These are phyloP conservation scores for Laticauda colubrina DNA, from an alignment of 2,113 vertebrate species.

Conservation along the genomic window DNA sequence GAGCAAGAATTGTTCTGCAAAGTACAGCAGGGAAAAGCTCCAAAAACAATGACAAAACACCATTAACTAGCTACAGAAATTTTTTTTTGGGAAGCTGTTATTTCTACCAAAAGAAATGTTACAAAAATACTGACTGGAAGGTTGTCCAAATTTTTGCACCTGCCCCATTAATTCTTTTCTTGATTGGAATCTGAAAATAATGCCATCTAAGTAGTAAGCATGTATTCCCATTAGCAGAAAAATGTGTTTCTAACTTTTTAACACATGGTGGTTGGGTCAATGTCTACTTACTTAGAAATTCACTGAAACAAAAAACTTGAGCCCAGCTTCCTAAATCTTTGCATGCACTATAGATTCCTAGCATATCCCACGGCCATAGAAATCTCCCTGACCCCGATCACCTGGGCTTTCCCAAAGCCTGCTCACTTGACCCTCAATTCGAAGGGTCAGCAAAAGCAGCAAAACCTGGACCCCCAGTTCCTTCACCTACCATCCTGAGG, in stretches of 20 bases:
- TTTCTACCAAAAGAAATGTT: neutral
- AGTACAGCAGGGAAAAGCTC: neutral
- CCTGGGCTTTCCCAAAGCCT: neutral
- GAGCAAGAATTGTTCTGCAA: neutral
- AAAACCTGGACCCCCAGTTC: neutral
- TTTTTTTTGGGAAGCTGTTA: neutral
- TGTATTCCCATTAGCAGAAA: neutral
- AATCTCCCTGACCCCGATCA: neutral
- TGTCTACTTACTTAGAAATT: neutral
- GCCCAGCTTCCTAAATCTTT: neutral
- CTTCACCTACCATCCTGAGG: neutral
- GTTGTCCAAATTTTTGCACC: neutral
- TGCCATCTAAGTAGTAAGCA: neutral
- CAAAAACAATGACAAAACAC: neutral
- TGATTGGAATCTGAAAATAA: neutral
- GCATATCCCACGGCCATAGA: neutral
- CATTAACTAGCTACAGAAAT: neutral
- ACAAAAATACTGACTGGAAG: neutral
- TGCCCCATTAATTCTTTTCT: neutral
- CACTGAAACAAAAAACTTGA: neutral
- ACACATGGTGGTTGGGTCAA: neutral
- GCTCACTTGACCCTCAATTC: neutral
- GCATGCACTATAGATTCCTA: neutral
- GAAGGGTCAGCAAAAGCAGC: neutral
- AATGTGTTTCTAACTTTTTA: neutral